Conservation (phyloP, 1,140 invertebrate genomes). For the Oryzaephilus surinamensis region DNA sequence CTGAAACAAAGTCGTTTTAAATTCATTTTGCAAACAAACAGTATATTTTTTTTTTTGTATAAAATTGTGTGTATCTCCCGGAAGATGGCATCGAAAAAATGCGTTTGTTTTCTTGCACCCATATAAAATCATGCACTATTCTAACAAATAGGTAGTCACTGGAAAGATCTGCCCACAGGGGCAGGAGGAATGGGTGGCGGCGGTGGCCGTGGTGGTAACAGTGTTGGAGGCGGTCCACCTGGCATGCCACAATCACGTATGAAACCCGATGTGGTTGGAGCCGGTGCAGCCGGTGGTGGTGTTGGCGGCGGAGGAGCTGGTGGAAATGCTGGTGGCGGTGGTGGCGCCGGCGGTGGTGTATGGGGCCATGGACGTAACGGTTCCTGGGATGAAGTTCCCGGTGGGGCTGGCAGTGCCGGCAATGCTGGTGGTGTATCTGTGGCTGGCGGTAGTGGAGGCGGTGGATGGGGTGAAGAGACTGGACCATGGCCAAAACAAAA, state of each 20-base stretch:
- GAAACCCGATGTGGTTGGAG: conserved; percentile 44
- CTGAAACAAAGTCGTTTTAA: too few species aligned
- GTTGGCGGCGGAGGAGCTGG: too few species aligned
- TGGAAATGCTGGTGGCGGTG: conserved; percentile 38
- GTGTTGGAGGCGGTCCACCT: conserved; percentile 29
- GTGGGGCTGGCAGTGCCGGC: conserved; percentile 39
- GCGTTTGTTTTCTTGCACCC: too few species aligned
- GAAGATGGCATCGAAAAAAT: neutral
- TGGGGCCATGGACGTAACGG: conserved; percentile 50
- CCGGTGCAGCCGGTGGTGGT: too few species aligned
- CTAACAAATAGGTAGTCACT: conserved; percentile 44
- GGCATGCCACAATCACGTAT: conserved; percentile 33
- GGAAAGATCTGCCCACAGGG: conserved; percentile 62
- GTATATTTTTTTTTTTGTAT: too few species aligned
- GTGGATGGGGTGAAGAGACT: conserved; percentile 58
- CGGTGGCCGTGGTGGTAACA: too few species aligned
- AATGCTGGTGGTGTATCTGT: conserved; percentile 37
- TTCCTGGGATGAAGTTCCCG: conserved; percentile 55
- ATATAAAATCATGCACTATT: neutral
- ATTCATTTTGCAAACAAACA: too few species aligned
- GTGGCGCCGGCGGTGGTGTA: conserved; percentile 43
- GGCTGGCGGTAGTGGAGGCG: conserved; percentile 42
- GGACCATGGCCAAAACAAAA: conserved; percentile 39
- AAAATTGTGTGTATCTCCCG: too few species aligned
- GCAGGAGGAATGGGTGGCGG: conserved; percentile 32